Conservation (phyloP, 2,888 invertebrate genomes). For the Stenurella melanura region DNA sequence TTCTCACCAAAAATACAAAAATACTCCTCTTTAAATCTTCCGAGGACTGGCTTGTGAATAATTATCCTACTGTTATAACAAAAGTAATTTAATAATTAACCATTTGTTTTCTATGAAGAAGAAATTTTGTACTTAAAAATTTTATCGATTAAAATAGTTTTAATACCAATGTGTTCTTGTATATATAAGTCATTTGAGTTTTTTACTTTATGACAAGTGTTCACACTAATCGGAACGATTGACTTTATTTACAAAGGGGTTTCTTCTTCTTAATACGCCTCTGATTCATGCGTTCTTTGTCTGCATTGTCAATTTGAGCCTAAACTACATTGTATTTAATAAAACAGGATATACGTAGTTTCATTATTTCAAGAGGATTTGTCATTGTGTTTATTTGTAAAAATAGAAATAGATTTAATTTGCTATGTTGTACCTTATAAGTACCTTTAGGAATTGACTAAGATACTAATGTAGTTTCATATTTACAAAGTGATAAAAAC, state of each 20-base stretch:
- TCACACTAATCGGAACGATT: neutral
- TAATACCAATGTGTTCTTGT: neutral
- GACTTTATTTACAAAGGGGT: neutral
- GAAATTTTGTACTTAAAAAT: neutral
- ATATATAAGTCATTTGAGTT: neutral
- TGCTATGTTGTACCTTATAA: neutral
- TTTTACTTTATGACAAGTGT: neutral
- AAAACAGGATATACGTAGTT: neutral
- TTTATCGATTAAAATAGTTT: neutral
- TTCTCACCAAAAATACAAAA: too few species aligned
- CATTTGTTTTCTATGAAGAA: neutral
- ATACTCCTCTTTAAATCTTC: too few species aligned
- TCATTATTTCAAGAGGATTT: neutral
- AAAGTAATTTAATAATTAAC: too few species aligned
- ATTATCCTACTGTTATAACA: too few species aligned
- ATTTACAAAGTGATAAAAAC: neutral
- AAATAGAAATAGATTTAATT: neutral
- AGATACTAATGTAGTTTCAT: neutral
- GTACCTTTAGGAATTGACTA: neutral
- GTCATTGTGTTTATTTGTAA: neutral
- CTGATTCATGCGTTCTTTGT: neutral
- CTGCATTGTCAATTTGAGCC: neutral
- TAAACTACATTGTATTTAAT: neutral
- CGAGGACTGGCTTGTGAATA: too few species aligned
- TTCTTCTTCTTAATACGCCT: neutral